phyloP scores from a whole-genome alignment of 2,888 invertebrate genomes.

The Pyrrhia umbra region DNA sequence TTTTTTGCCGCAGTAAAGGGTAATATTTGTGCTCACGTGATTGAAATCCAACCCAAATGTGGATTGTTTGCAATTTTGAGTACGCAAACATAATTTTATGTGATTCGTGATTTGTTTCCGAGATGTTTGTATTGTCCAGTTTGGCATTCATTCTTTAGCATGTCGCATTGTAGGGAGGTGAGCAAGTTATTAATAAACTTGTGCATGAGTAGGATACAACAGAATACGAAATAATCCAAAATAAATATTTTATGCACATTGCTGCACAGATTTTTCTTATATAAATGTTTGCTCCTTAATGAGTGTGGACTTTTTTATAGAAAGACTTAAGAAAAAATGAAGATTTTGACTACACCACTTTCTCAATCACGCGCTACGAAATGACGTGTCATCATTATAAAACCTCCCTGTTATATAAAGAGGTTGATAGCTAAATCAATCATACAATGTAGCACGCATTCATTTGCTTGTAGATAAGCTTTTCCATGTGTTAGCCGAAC shows the following conservation, averaged over 20 bases:
- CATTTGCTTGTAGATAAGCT: conserved; percentile 5
- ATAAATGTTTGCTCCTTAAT: too few species aligned
- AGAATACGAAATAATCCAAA: not conserved
- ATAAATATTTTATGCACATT: too few species aligned
- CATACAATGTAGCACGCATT: not conserved
- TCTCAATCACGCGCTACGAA: conserved; percentile 4
- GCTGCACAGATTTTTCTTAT: too few species aligned
- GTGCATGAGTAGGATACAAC: not conserved
- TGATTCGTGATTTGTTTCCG: conserved; percentile 23
- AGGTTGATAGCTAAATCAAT: not conserved
- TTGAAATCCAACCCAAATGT: not conserved
- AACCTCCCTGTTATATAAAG: not conserved
- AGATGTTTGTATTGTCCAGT: not conserved
- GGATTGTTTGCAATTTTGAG: conserved; percentile 15
- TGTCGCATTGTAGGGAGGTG: not conserved
- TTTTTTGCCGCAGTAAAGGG: too few species aligned
- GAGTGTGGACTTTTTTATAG: too few species aligned
- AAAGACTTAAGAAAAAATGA: too few species aligned
- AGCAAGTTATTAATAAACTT: conserved; percentile 13
- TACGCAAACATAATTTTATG: conserved; percentile 14
- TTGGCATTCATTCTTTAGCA: conserved; percentile 6
- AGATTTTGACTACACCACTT: not conserved
- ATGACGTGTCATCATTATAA: not conserved
- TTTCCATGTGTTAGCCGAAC: conserved; percentile 14
- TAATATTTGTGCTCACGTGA: not conserved